Percentiles rank a stretch among this genome's conserved stretches.
Evolutionary conservation across 1,140 invertebrate genomes (phyloP).

Genomic region (Augochlora pura): DNA sequence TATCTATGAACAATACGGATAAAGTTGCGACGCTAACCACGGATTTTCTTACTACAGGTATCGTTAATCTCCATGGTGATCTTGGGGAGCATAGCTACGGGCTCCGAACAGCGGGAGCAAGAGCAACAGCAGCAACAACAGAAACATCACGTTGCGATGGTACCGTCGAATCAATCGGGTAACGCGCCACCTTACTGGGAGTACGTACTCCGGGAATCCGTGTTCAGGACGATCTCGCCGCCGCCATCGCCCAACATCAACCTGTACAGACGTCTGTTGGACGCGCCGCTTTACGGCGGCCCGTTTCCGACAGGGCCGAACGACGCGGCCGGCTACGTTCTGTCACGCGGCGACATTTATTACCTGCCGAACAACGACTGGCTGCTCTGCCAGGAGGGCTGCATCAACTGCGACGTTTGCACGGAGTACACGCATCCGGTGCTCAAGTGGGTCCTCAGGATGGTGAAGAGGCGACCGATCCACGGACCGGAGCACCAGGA

Average conservation of each 20-base stretch:
- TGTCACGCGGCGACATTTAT: slow-evolving; percentile 67
- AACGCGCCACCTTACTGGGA: slow-evolving; percentile 44
- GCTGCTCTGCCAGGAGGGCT: slow-evolving; percentile 72
- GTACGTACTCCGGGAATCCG: slow-evolving; percentile 59
- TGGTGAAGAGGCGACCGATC: slow-evolving; percentile 42
- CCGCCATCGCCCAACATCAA: slow-evolving; percentile 45
- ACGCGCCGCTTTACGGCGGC: slow-evolving; percentile 67
- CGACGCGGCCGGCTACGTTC: slow-evolving; percentile 33
- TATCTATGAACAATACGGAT: background rate
- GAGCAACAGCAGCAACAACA: background rate
- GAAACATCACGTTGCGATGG: background rate
- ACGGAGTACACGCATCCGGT: slow-evolving; percentile 31
- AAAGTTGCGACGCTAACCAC: background rate
- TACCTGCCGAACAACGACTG: slow-evolving; percentile 59
- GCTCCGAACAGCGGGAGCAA: background rate
- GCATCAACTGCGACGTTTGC: slow-evolving; percentile 65
- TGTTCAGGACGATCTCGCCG: slow-evolving; percentile 69
- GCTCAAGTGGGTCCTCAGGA: slow-evolving; percentile 60
- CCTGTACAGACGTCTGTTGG: slow-evolving; percentile 62
- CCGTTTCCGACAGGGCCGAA: slow-evolving; percentile 31
- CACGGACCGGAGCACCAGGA: slow-evolving; percentile 45
- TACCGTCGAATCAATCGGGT: background rate
- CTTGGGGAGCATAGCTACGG: background rate
- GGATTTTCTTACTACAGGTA: slow-evolving; percentile 4
- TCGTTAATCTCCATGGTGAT: background rate